Evolutionary conservation across 2,113 vertebrate genomes (phyloP).

Genomic region (Pithys albifrons): DNA sequence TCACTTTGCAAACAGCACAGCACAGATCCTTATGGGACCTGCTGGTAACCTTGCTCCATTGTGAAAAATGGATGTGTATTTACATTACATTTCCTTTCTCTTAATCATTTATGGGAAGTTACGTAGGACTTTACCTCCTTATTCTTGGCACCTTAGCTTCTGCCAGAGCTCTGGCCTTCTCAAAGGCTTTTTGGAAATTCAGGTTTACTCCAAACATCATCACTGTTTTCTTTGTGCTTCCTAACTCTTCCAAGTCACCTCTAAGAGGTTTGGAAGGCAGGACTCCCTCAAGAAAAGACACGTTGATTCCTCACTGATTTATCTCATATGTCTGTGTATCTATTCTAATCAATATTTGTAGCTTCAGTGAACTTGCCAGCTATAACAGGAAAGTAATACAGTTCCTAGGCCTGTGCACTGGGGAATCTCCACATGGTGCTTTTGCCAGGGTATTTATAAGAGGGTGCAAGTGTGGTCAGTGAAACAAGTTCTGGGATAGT

Average conservation of each 20-base stretch:
- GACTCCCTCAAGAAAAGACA: background rate
- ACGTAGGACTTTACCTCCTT: background rate
- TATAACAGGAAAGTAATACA: background rate
- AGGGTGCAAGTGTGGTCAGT: background rate
- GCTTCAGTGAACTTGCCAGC: background rate
- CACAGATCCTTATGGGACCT: background rate
- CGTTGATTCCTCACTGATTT: background rate
- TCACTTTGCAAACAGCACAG: background rate
- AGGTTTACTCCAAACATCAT: background rate
- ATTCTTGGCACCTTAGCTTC: background rate
- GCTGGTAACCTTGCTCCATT: constrained; percentile 25
- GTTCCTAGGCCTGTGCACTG: background rate
- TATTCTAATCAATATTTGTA: background rate
- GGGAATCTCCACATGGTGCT: background rate
- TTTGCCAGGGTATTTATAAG: accelerated
- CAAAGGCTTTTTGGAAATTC: background rate
- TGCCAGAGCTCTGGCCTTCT: background rate
- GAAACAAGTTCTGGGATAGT: background rate
- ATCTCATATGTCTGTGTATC: background rate
- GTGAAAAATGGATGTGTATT: background rate
- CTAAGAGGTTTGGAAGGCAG: background rate
- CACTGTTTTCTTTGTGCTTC: background rate
- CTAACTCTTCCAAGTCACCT: background rate
- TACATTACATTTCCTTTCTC: background rate
- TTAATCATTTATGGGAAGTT: background rate